A percentile compares a stretch with the other conserved stretches of the same genome.
These are phyloP conservation scores for Melanogrammus aeglefinus DNA, from an alignment of 2,797 vertebrate genomes.

Conservation along the genomic window DNA sequence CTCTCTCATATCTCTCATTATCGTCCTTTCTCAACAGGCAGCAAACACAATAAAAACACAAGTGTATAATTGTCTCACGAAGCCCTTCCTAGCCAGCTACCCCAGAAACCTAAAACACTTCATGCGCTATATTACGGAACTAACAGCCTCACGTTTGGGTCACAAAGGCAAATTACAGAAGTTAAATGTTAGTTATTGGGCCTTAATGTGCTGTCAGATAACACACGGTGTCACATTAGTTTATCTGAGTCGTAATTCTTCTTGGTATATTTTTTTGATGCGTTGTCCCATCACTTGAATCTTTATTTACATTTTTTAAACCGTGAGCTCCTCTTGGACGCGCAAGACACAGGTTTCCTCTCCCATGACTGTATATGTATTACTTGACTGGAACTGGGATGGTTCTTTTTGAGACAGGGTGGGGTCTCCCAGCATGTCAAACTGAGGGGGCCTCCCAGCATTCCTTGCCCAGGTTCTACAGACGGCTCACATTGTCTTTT, in stretches of 20 bases:
- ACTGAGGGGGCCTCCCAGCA: background rate
- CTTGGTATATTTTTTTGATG: background rate
- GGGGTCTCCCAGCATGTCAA: background rate
- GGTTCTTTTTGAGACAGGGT: background rate
- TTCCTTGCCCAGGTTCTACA: too few relatives aligned
- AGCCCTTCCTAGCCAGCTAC: slow-evolving; percentile 34
- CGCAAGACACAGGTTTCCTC: background rate
- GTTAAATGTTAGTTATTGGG: background rate
- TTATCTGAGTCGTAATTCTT: background rate
- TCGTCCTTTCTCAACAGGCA: background rate
- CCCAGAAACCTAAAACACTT: background rate
- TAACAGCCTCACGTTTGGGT: background rate
- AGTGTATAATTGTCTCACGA: slow-evolving; percentile 63
- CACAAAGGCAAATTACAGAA: background rate
- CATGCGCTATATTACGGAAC: background rate
- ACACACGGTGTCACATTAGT: background rate
- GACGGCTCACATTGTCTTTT: too few relatives aligned
- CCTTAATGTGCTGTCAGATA: background rate
- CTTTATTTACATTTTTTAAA: background rate
- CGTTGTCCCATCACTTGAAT: background rate
- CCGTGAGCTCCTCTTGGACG: background rate
- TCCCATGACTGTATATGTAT: background rate
- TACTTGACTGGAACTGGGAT: background rate
- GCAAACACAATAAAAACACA: slow-evolving; percentile 43
- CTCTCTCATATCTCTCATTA: too few relatives aligned